Percentiles rank a stretch among this genome's conserved stretches.
phyloP scores from a whole-genome alignment of 2,888 invertebrate genomes.

The Andrena marginata region DNA sequence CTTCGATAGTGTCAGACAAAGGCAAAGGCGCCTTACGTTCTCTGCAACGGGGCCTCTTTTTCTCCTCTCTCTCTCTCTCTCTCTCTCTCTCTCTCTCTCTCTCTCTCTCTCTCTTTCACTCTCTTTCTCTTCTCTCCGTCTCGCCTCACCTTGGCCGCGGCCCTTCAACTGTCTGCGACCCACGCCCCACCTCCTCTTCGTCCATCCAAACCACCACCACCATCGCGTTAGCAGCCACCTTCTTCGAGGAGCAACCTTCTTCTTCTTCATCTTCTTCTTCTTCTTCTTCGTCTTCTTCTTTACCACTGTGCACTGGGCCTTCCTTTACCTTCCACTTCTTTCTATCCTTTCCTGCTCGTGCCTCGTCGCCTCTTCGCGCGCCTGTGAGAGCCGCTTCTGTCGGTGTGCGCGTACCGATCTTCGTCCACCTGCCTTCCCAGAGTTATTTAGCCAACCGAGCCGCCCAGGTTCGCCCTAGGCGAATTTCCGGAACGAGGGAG shows the following conservation, averaged over 20 bases:
- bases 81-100: constrained; percentile 65
- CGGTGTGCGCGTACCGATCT: constrained; percentile 62
- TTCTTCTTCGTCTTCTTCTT: constrained; percentile 26
- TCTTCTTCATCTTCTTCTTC: constrained; percentile 40
- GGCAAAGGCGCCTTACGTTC: constrained; percentile 75
- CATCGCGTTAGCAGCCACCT: constrained; percentile 56
- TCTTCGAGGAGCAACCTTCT: constrained; percentile 29
- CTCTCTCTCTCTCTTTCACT: constrained; percentile 69
- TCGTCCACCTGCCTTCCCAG: constrained; percentile 72
- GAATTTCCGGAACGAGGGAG: constrained; percentile 64
- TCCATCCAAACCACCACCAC: constrained; percentile 65
- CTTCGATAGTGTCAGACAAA: constrained; percentile 75
- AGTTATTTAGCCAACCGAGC: constrained; percentile 65
- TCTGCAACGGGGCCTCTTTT: constrained; percentile 59
- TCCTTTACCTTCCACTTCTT: constrained; percentile 40
- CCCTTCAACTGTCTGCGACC: constrained; percentile 85
- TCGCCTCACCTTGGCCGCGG: constrained; percentile 85
- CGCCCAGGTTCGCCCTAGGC: constrained; percentile 61
- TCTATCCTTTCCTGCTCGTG: constrained; percentile 40
- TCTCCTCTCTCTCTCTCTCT: constrained; percentile 61
- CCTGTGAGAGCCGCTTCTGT: constrained; percentile 44
- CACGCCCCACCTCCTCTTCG: constrained; percentile 79
- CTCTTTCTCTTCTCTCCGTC: constrained; percentile 69
- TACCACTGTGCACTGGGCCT: not conserved
- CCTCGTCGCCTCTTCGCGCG: constrained; percentile 48